Base-by-base conservation (phyloP, 1,140 invertebrate species). In the Bombus huntii region DNA sequence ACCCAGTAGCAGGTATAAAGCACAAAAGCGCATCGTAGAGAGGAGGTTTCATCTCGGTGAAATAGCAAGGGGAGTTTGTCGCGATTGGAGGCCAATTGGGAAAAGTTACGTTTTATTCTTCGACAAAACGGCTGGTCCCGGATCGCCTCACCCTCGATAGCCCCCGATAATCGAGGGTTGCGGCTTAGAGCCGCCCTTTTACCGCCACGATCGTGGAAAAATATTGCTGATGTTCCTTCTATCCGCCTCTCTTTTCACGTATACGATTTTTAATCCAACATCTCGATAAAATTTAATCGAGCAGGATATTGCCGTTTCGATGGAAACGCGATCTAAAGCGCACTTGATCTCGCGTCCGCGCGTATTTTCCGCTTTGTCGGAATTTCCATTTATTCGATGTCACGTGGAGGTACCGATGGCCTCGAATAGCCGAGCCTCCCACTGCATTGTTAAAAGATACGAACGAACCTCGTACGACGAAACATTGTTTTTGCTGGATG, bases 211-310 rank as follows among this genome's bases (percentile, higher is more conserved):
- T 18, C 37, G 12, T 10, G 28, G 4, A 18, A 72, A 42, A 53
- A 53, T 22, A n/a, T 66, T 70, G 10, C 10, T 6, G 25, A 2
- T 1, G 9, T 15, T 39, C 25, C n/a, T 5, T 1, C 22, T 8
- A 10, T 39, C 22, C 8, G 4, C 25, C 37, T 12, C 4, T 28
- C 37, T 42, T 28, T 42, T 15, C 28, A 8, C 34, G 2, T 1
- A 2, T 15, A 42, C 70, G 25, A 70, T 39, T 12, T 70, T 70
- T 39, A 28, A 70, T 39, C 9, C 6, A 9, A 25, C 34, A 37
- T 70, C 34, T 70, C 34, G 34, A 70, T 70, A 39, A 39, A 70
- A 39, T 70, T 70, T 25, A 22, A 70, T 70, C 68, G 68, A 70
- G 66, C 31, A 22, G 15, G 31, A 31, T n/a, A 37, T 68, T 34